Base-by-base conservation (phyloP, 2,888 invertebrate species). In the Ophion obscuratus region DNA sequence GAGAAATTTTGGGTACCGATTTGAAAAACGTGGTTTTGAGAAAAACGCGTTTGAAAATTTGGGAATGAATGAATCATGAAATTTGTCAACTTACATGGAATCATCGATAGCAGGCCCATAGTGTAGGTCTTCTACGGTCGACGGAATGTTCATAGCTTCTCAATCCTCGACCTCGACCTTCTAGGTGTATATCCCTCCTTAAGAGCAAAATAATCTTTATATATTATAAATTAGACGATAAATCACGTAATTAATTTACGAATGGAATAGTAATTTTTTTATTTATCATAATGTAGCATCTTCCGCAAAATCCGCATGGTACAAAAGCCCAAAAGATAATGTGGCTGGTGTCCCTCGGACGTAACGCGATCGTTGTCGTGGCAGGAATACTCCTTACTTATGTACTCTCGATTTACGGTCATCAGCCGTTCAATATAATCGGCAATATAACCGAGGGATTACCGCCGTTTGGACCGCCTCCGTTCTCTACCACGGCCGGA, bases 341-440 rank as follows among this genome's bases (percentile, higher is more conserved):
- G 88, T 97, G 97, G 96, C 94, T 96, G 84, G 89, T 96, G 17
- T 96, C 96, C 1, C 94, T 97, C 36, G 96, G 96, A 0, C 95
- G 98, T 81, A 98, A 98, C 94, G 98, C 98, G 0, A 93, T 98
- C 17, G 96, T 97, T 2, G 98, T 98, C 27, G 94, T 97, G 76
- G 91, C 95, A 1, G 96, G 97, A 6, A 96, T 96, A 1, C 86
- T 96, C 1, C 89, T 97, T 36, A 97, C 97, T 0, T 96, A 95
- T 88, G 88, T 94, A 3, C 92, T 96, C 0, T 94, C 94, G 27
- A 85, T 91, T 2, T 94, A 96, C 85, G 95, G 93, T 0, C 85
- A 94, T 0, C 91, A 95, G 70, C 97, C 97, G 0, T 97, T 98
- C 89, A 95, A 95, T 71, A 94, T 97, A n/a, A 97, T 96, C 71